Evolutionary conservation across 2,113 vertebrate species (phyloP).

Genomic region (Hippocampus guttulatus): DNA sequence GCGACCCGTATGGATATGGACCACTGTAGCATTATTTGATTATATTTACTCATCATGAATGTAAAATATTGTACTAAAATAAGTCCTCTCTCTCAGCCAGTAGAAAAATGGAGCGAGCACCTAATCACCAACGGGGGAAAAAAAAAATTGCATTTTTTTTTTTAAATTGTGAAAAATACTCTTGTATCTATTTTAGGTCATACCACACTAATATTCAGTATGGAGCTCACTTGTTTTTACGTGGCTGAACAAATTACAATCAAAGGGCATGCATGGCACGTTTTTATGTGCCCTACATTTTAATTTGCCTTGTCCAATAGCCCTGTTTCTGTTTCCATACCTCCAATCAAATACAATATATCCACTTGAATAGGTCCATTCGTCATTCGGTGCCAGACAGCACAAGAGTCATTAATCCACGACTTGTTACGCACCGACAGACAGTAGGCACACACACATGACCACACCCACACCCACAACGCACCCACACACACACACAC

Average conservation of each 20-base stretch:
- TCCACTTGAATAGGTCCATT: slow-evolving; percentile 43
- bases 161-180: not conserved
- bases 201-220: not conserved
- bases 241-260: not conserved
- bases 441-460: slow-evolving; percentile 5
- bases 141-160: no score
- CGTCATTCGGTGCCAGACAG: slow-evolving; percentile 41
- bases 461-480: not conserved
- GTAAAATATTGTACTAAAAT: no score
- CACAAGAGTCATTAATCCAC: slow-evolving; percentile 27
- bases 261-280: not conserved
- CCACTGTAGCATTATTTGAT: no score
- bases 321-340: slow-evolving; percentile 1
- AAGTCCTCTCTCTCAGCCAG: no score
- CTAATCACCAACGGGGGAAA: no score
- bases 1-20: no score
- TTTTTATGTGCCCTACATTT: slow-evolving; percentile 3
- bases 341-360: slow-evolving; percentile 16
- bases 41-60: no score
- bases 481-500: slow-evolving; percentile 12
- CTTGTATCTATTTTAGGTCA: not conserved
- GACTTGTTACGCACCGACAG: slow-evolving; percentile 2
- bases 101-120: no score
- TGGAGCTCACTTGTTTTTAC: not conserved
- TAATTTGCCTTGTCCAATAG: not conserved